Conservation (phyloP, 2,888 invertebrate genomes). For the Drosophila diplacantha region DNA sequence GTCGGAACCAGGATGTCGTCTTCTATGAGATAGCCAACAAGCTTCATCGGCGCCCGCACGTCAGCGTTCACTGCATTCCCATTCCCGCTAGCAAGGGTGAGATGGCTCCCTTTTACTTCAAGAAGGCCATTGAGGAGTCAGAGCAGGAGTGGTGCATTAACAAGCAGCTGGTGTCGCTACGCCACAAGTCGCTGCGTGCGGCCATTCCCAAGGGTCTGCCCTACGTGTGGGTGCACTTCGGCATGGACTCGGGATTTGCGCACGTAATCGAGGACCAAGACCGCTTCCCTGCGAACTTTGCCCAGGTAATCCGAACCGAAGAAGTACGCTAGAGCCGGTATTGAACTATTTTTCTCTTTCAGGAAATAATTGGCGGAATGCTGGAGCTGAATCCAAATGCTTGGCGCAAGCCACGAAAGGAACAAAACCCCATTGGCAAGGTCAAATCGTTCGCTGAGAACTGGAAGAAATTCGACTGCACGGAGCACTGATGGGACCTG, state of each 20-base stretch:
- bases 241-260: slow-evolving; percentile 93
- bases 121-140: slow-evolving; percentile 97
- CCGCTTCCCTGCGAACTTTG: slow-evolving; percentile 92
- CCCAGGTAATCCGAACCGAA: slow-evolving; percentile 81
- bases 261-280: slow-evolving; percentile 97
- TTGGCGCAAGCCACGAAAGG: slow-evolving; percentile 90
- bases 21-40: slow-evolving; percentile 93
- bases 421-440: slow-evolving; percentile 80
- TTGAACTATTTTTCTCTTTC: neutral
- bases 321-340: no score
- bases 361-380: slow-evolving; percentile 97
- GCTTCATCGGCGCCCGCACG: slow-evolving; percentile 87
- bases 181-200: slow-evolving; percentile 84
- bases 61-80: slow-evolving; percentile 93
- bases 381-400: slow-evolving; percentile 89
- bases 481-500: slow-evolving; percentile 47
- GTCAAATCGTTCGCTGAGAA: slow-evolving; percentile 84
- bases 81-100: slow-evolving; percentile 83
- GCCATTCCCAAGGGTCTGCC: slow-evolving; percentile 95
- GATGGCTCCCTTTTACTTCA: slow-evolving; percentile 96
- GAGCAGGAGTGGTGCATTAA: slow-evolving; percentile 97
- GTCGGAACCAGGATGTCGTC: slow-evolving; percentile 87
- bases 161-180: slow-evolving; percentile 89
- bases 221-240: slow-evolving; percentile 97
- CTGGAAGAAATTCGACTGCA: slow-evolving; percentile 84